Base-by-base conservation (phyloP, 2,888 invertebrate species). In the Myopa testacea region DNA sequence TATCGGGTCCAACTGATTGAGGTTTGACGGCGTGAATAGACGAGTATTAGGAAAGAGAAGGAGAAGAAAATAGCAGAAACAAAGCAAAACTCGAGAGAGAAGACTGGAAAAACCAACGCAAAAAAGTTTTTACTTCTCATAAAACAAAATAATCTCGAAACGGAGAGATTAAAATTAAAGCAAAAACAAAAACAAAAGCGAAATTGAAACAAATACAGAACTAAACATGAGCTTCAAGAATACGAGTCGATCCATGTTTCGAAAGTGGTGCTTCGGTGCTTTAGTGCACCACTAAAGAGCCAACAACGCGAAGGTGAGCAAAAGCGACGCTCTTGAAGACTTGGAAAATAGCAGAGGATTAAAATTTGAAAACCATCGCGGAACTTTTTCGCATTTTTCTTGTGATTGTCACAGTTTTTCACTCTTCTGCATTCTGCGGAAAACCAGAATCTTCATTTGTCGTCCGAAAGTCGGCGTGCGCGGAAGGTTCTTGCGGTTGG, bases 1-100 rank as follows among this genome's bases (percentile, higher is more conserved):
- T 73, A 73, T 73, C 72, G 19, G n/a, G 45, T 45, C 16, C 52
- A 70, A 45, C n/a, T 38, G 72, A 73, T 73, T 73, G 62, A 52
- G 52, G 52, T 52, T 34, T 52, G 10, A 34, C 3, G 37, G 14
- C n/a, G 58, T 58, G 16, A 37, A 14, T 37, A 16, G 16, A 65
- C 34, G 34, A 55, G 16, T n/a, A 14, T 45, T 45, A 4, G 38
- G 14, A 34, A 65, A 0, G 38, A 4, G 38, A 65, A 4, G 19
- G 6, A 34, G 37, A 65, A 38, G 65, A 34, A 37, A 38, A 37
- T 4, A 65, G 5, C 14, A 38, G 26, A 4, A 16, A 60, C 60
- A 63, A 45, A 45, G 7, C 10, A 45, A 10, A 45, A 45, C 45
- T 45, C 7, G 10, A 45, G 10, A 45, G 45, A 10, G 45, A 45